Conservation (phyloP, 2,888 invertebrate genomes). For the Lepas anatifera region DNA sequence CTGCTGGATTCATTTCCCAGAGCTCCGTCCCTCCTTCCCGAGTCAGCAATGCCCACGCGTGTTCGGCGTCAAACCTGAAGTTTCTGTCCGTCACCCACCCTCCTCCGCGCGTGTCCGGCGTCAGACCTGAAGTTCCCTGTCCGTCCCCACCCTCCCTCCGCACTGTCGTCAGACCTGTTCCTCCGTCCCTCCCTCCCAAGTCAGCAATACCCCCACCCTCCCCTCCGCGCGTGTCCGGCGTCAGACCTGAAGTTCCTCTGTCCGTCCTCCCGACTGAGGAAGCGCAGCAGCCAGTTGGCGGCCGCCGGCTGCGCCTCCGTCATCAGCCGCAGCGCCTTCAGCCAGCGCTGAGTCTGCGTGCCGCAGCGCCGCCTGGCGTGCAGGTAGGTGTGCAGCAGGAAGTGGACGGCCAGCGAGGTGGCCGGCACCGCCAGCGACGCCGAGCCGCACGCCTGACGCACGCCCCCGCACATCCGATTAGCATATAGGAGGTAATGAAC, state of each 20-base stretch:
- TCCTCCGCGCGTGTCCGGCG: slow-evolving; percentile 35
- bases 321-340: slow-evolving; percentile 31
- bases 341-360: slow-evolving; percentile 33
- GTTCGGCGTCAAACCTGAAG: slow-evolving; percentile 36
- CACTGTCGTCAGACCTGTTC: no score
- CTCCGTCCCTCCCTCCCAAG: no score
- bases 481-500: no score
- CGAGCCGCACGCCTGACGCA: background rate
- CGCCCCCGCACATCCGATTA: no score
- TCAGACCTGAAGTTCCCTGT: slow-evolving; percentile 33
- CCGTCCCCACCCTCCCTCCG: slow-evolving; percentile 29
- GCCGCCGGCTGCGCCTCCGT: slow-evolving; percentile 31
- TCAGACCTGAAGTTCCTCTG: slow-evolving; percentile 33
- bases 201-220: slow-evolving; percentile 16
- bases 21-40: no score
- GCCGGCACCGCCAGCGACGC: slow-evolving; percentile 24
- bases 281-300: slow-evolving; percentile 34
- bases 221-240: slow-evolving; percentile 35
- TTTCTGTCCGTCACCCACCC: slow-evolving; percentile 32
- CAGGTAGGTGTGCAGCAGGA: slow-evolving; percentile 38
- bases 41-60: slow-evolving; percentile 13
- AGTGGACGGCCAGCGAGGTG: slow-evolving; percentile 33
- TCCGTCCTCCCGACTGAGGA: slow-evolving; percentile 32
- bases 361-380: slow-evolving; percentile 31
- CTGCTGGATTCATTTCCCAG: no score